Evolutionary conservation across 2,888 invertebrate genomes (phyloP).

Genomic region (Ophion slaviceki): DNA sequence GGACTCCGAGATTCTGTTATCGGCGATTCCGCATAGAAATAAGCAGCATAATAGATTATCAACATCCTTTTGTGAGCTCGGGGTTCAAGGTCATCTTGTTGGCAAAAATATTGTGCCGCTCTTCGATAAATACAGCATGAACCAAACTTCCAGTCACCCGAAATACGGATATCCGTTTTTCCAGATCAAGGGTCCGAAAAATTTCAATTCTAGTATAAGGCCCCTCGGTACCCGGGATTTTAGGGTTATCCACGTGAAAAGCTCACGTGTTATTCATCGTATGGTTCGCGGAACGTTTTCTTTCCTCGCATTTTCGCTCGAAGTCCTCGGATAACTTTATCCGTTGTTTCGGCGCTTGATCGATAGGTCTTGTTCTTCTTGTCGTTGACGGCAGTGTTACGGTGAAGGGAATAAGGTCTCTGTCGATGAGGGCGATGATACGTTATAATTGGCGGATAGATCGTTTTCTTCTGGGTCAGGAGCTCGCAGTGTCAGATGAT

Average conservation of each 20-base stretch:
- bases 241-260: background rate
- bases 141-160: background rate
- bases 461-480: conserved; percentile 52
- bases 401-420: conserved; percentile 12
- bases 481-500: conserved; percentile 46
- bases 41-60: background rate
- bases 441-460: conserved; percentile 54
- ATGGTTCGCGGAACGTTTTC: background rate
- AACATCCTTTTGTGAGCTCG: background rate
- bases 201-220: background rate
- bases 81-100: background rate
- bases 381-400: conserved; percentile 22
- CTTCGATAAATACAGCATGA: background rate
- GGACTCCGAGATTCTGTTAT: background rate
- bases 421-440: conserved; percentile 40
- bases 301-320: background rate
- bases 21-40: background rate
- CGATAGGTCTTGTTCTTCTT: conserved; percentile 18
- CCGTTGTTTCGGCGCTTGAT: conserved; percentile 2
- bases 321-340: conserved; percentile 3
- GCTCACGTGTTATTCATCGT: background rate
- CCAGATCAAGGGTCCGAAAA: background rate
- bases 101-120: background rate
- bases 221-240: background rate
- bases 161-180: background rate